These are phyloP conservation scores for Thinocorus orbignyianus DNA, from an alignment of 2,113 vertebrate genomes.

Conservation along the genomic window DNA sequence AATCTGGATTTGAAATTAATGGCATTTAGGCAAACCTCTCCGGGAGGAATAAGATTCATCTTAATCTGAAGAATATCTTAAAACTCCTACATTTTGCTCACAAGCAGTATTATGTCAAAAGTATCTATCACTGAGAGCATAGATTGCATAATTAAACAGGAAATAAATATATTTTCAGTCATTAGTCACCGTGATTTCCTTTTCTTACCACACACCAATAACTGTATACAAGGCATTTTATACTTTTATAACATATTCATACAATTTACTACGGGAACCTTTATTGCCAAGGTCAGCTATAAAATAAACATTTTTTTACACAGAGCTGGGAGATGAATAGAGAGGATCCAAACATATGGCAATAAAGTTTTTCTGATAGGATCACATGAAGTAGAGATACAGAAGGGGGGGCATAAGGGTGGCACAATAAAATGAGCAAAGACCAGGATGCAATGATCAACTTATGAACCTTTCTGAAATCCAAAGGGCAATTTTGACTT, in stretches of 20 bases:
- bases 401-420: not conserved
- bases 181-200: not conserved
- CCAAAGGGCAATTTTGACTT: conserved; percentile 2
- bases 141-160: conserved; percentile 8
- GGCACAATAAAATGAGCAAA: not conserved
- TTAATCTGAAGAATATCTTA: not conserved
- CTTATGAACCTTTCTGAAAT: conserved; percentile 17
- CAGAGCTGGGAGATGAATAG: not conserved
- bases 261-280: not conserved
- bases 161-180: conserved; percentile 21
- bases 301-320: not conserved
- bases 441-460: not conserved
- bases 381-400: not conserved
- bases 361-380: not conserved
- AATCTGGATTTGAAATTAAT: conserved; percentile 47
- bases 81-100: not conserved
- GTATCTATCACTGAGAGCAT: not conserved
- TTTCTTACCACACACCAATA: not conserved
- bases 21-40: conserved; percentile 12
- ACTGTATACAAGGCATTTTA: not conserved
- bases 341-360: not conserved
- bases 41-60: not conserved
- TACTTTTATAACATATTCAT: not conserved
- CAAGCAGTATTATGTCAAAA: not conserved
- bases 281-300: not conserved